Evolutionary conservation across 64 coral and sea anemone species (phyloP), one percentile per base, ranked within the genome.

Genomic region (Porites lutea): DNA sequence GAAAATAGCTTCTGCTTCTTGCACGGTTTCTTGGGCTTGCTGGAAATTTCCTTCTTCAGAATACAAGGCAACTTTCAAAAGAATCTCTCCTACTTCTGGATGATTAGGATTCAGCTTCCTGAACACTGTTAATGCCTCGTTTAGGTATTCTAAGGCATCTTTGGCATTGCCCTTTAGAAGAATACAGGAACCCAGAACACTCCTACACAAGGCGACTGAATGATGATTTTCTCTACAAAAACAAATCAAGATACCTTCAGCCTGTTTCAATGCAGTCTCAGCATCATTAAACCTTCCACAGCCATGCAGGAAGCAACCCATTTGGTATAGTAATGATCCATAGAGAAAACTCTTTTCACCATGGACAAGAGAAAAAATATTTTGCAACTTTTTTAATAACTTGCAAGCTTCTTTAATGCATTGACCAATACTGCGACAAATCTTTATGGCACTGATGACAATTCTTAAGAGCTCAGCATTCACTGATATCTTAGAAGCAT

Each of bases 301-400:
- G 4, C 48, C 63, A 68, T 49, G 4, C 69, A 66, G 65, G 19
- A 84, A 84, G 16, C 9, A 1, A 51, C 81, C 81, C 49, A 84
- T 18, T 21, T 84, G 81, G 45, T 67, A 84, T 19, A 68, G 81
- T n/a, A 84, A 19, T 46, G 8, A 84, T 2, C 62, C 81, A 68
- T 52, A 84, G 16, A 84, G 47, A 19, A 19, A 47, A 52, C 19
- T 2, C 2, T 20, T 84, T 52, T 63, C 48, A 15, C 81, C 59
- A 65, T 48, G 6, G 6, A n/a, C 14, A 6, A 10, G 3, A 2
- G 48, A 5, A 27, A 65, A 82, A 15, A 15, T 65, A 0, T 22
- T 5, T 65, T 82, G 6, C 13, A 82, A 19, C 59, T 82, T 65
- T 0, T 65, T 57, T 5, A 82, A 6, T 19, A 82, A 65, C 16